Conservation (phyloP, 2,113 vertebrate genomes). For the Platanista minor region DNA sequence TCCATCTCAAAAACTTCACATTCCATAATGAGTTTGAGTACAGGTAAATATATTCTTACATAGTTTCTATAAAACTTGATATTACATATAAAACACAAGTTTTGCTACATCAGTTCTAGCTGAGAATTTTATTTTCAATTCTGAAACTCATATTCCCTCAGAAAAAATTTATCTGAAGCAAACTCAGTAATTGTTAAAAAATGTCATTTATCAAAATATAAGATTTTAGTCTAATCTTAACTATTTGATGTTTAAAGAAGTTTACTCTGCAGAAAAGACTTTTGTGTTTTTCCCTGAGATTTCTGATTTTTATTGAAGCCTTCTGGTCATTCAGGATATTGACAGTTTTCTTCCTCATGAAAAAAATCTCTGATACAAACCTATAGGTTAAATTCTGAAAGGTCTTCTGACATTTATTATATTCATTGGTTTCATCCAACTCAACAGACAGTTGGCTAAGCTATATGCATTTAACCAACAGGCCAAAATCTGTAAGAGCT, state of each 20-base stretch:
- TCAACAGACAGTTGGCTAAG: neutral
- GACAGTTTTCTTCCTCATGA: neutral
- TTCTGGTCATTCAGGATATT: neutral
- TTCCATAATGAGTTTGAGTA: neutral
- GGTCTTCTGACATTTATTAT: neutral
- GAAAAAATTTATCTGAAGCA: neutral
- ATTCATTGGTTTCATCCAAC: neutral
- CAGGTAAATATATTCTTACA: neutral
- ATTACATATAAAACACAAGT: neutral
- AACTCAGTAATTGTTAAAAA: slow-evolving; percentile 5
- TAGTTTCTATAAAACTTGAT: neutral
- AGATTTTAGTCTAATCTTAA: neutral
- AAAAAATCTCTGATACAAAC: neutral
- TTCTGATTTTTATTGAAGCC: neutral
- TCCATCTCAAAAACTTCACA: slow-evolving; percentile 8
- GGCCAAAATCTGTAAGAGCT: neutral
- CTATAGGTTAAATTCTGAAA: neutral
- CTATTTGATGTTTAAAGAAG: neutral
- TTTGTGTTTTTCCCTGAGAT: neutral
- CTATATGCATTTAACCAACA: neutral
- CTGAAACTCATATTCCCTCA: neutral
- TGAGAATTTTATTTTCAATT: neutral
- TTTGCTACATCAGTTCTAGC: neutral
- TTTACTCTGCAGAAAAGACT: neutral
- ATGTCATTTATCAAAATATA: neutral